These are phyloP conservation scores for Rhombomys opimus DNA, from an alignment of 2,113 vertebrate species.

Conservation along the genomic window DNA sequence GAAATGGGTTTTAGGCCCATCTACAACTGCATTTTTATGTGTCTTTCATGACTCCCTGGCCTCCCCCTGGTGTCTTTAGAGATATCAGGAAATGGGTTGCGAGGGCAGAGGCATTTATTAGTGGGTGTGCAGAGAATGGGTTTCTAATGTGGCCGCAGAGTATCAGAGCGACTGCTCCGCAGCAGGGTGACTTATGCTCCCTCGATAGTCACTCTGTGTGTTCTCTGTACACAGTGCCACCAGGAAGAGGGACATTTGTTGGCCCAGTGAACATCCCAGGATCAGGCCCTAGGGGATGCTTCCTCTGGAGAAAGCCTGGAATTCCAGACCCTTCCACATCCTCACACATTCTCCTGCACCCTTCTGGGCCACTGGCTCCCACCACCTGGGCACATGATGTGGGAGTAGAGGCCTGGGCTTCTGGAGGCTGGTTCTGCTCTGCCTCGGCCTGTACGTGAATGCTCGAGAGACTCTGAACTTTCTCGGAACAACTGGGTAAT, in stretches of 20 bases:
- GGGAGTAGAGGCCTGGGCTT: background rate
- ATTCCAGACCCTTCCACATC: background rate
- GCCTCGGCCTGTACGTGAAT: fast-evolving
- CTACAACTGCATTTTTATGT: constrained; percentile 70
- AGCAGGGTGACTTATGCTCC: constrained; percentile 4
- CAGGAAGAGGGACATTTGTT: background rate
- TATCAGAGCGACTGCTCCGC: constrained; percentile 47
- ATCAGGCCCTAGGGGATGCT: background rate
- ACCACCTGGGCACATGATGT: background rate
- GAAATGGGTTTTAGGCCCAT: constrained; percentile 74
- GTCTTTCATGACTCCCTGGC: constrained; percentile 68
- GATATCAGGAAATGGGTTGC: background rate
- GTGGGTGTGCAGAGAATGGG: constrained; percentile 10
- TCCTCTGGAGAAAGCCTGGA: background rate
- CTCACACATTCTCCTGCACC: background rate
- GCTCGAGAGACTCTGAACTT: background rate
- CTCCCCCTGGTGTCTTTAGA: constrained; percentile 59
- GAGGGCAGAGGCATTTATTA: constrained; percentile 36
- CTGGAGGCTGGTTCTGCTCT: background rate
- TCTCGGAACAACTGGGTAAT: background rate
- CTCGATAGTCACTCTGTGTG: background rate
- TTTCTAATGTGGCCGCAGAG: constrained; percentile 52
- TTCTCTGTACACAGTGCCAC: background rate
- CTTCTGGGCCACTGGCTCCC: background rate
- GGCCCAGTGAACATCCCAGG: background rate